A percentile compares a stretch with the other conserved stretches of the same genome.
Evolutionary conservation across 1,140 invertebrate genomes (phyloP).

Genomic region (Drosophila watanabei): DNA sequence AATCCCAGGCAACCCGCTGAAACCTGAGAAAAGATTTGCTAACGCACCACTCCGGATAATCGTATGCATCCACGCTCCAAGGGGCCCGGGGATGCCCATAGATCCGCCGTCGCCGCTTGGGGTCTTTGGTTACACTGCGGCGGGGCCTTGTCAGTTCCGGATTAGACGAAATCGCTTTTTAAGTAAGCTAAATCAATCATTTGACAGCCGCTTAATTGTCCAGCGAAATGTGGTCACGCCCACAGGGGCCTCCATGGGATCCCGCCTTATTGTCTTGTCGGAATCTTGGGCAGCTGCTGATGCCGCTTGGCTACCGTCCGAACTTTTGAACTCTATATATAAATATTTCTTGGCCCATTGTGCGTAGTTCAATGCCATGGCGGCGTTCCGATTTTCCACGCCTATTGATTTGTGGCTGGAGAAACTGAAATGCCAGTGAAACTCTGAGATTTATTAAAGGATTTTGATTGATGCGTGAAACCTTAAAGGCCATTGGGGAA

Average conservation of each 20-base stretch:
- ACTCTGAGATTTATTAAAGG: slow-evolving; percentile 50
- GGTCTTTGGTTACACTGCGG: slow-evolving; percentile 47
- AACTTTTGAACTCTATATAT: slow-evolving; percentile 58
- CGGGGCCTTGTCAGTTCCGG: slow-evolving; percentile 56
- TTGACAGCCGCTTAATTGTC: slow-evolving; percentile 71
- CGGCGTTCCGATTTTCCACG: slow-evolving; percentile 24
- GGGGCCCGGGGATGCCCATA: slow-evolving; percentile 26
- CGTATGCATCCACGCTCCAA: slow-evolving; percentile 57
- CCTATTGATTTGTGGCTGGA: slow-evolving; percentile 35
- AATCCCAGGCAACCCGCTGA: slow-evolving; percentile 9
- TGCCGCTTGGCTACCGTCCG: slow-evolving; percentile 44
- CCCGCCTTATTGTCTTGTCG: slow-evolving; percentile 47
- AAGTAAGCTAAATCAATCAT: slow-evolving; percentile 82
- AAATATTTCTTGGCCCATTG: slow-evolving; percentile 38
- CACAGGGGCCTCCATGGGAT: slow-evolving; percentile 31
- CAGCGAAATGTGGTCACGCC: slow-evolving; percentile 46
- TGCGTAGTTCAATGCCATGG: slow-evolving; percentile 59
- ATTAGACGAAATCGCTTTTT: slow-evolving; percentile 76
- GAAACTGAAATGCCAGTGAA: slow-evolving; percentile 33
- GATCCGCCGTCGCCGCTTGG: slow-evolving; percentile 27
- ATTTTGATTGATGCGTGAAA: slow-evolving; percentile 47
- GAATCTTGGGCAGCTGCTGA: slow-evolving; percentile 44
- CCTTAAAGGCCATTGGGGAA: neutral
- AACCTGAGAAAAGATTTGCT: slow-evolving; percentile 61
- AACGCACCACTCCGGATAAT: slow-evolving; percentile 67